Evolutionary conservation across 2,888 invertebrate species (phyloP), one percentile per base, ranked within the genome.

Genomic region (Myopa testacea): DNA sequence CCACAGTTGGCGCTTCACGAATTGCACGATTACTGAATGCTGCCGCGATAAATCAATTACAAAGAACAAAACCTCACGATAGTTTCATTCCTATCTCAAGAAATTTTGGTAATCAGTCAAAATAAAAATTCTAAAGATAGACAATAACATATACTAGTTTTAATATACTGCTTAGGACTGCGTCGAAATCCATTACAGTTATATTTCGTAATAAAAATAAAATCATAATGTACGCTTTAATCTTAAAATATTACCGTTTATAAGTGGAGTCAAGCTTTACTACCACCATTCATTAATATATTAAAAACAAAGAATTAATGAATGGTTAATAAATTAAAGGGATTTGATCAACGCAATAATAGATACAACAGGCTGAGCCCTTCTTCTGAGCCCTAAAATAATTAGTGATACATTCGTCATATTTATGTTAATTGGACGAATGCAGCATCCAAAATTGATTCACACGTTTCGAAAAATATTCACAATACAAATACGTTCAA

Each of bases 1-100:
- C 60, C 73, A 37, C 40, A 38, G n/a, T 38, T 38, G 60, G 72
- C 60, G 19, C 55, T 37, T 40, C 73, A 73, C 34, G 34, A 26
- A 63, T n/a, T 73, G 50, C 63, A 73, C 73, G 62, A 45, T 50
- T 63, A 62, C 14, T 63, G 19, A 70, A 70, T 70, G 55, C 37
- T 67, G 67, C 37, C 55, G 34, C 55, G 14, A n/a, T 55, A 55
- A 52, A 10, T 37, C 12, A 26, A 70, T 37, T 34, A 26, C 34
- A 40, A 40, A 63, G 52, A 37, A 62, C 45, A 50, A 60, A 34
- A 72, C 14, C 40, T 71, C 55, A 73, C 26, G 34, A 70, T 55
- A 19, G 34, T 7, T 50, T 38, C 14, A 63, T 62, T 38, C 65
- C 40, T 67, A 65, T 67, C n/a, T 26, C 7, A 62, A 62, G 45